These are phyloP conservation scores for Clunio marinus DNA, from an alignment of 2,888 invertebrate species.

Conservation along the genomic window DNA sequence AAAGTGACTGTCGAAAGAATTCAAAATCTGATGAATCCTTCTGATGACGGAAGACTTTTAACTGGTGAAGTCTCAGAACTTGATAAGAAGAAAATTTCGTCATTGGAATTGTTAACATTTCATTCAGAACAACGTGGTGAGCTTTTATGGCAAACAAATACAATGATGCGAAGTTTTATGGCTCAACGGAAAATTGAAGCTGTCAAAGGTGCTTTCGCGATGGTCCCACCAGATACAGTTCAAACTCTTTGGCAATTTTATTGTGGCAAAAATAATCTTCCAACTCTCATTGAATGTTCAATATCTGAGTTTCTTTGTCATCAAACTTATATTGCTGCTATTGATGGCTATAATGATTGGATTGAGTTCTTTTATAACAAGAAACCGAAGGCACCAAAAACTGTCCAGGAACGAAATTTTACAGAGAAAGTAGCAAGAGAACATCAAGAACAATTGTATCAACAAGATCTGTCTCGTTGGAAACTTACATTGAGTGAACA, in stretches of 20 bases:
- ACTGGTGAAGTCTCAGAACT: slow-evolving; percentile 59
- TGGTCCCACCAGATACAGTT: slow-evolving; percentile 65
- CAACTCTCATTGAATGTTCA: slow-evolving; percentile 53
- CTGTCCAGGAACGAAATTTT: slow-evolving; percentile 63
- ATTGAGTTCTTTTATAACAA: slow-evolving; percentile 75
- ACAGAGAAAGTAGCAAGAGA: slow-evolving; percentile 85
- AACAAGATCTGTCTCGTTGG: slow-evolving; percentile 75
- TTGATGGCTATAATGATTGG: slow-evolving; percentile 88
- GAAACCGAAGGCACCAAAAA: slow-evolving; percentile 67
- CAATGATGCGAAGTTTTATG: slow-evolving; percentile 79
- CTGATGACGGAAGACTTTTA: slow-evolving; percentile 42
- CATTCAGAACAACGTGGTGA: slow-evolving; percentile 74
- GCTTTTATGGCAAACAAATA: slow-evolving; percentile 82
- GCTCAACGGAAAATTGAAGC: slow-evolving; percentile 77
- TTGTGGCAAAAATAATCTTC: slow-evolving; percentile 51
- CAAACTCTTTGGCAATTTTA: slow-evolving; percentile 54
- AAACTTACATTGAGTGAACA: slow-evolving; percentile 65
- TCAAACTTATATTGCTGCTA: slow-evolving; percentile 79
- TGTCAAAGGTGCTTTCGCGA: slow-evolving; percentile 69
- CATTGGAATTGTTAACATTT: slow-evolving; percentile 83
- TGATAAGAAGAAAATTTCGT: slow-evolving; percentile 68
- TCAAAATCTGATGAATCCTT: slow-evolving; percentile 51
- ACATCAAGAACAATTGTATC: slow-evolving; percentile 73
- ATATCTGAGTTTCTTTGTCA: slow-evolving; percentile 83
- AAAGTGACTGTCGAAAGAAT: slow-evolving; percentile 79